Percentiles rank a stretch among this genome's conserved stretches.
Conservation (phyloP, 2,113 vertebrate genomes). For the Grus americana region DNA sequence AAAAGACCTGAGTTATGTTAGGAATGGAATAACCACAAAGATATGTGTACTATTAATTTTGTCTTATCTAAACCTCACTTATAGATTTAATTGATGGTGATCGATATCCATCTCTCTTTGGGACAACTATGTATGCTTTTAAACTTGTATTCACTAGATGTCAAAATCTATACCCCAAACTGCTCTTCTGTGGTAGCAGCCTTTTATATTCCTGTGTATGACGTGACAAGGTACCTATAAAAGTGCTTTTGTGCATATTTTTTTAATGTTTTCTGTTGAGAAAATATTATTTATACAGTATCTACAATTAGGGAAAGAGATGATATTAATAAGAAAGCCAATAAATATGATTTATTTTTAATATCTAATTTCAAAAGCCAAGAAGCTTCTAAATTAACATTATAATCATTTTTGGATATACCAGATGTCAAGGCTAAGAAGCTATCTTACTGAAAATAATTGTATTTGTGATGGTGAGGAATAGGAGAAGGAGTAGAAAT, state of each 20-base stretch:
- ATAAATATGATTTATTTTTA: background rate
- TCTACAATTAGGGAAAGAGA: background rate
- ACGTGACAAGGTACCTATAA: background rate
- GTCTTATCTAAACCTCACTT: background rate
- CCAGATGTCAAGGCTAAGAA: background rate
- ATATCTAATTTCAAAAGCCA: background rate
- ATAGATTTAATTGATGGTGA: background rate
- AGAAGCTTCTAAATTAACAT: background rate
- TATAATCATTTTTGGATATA: background rate
- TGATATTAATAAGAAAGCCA: background rate
- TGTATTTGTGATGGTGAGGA: background rate
- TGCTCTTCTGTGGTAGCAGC: background rate
- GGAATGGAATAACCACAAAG: background rate
- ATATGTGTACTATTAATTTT: background rate
- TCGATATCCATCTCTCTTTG: background rate
- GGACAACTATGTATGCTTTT: background rate
- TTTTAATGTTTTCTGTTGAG: background rate
- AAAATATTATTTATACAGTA: background rate
- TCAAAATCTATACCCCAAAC: background rate
- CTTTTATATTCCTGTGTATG: background rate
- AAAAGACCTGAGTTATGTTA: background rate
- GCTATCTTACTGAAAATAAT: background rate
- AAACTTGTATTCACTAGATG: background rate
- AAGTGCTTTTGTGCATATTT: background rate
- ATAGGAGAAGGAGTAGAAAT: background rate